Percentiles rank a stretch among this genome's conserved stretches.
Conservation (phyloP, 2,797 vertebrate species). For the Dicrostonyx torquatus region DNA sequence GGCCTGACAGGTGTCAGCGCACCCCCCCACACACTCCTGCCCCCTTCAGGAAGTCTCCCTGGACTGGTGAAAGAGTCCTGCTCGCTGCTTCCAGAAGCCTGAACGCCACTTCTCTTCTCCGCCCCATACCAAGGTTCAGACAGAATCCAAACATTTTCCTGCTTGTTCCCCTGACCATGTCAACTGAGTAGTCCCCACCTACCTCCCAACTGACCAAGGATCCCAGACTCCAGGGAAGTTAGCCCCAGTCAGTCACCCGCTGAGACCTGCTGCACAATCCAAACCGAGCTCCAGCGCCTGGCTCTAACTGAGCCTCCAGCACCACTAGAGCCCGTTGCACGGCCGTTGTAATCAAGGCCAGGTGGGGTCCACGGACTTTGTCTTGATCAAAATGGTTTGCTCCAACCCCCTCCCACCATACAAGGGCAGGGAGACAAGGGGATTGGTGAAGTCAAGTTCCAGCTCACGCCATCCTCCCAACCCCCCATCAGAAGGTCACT, state of each 20-base stretch:
- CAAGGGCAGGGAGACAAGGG: not conserved
- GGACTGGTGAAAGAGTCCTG: not conserved
- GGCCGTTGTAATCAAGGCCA: not conserved
- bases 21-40: not conserved
- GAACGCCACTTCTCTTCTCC: not conserved
- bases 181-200: conserved; percentile 20
- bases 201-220: not conserved
- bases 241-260: not conserved
- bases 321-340: not conserved
- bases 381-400: not conserved
- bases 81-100: not conserved
- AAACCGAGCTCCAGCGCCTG: not conserved
- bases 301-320: not conserved
- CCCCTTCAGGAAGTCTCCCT: conserved; percentile 66
- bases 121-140: not conserved
- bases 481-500: not conserved
- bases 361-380: not conserved
- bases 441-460: not conserved
- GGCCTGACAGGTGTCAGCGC: conserved; percentile 67
- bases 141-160: not conserved
- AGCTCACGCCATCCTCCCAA: too few relatives aligned
- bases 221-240: conserved; percentile 5
- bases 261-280: not conserved
- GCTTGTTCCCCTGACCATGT: not conserved
- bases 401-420: not conserved